Evolutionary conservation across 2,797 vertebrate genomes (phyloP).

Genomic region (Anolis apletophallus): DNA sequence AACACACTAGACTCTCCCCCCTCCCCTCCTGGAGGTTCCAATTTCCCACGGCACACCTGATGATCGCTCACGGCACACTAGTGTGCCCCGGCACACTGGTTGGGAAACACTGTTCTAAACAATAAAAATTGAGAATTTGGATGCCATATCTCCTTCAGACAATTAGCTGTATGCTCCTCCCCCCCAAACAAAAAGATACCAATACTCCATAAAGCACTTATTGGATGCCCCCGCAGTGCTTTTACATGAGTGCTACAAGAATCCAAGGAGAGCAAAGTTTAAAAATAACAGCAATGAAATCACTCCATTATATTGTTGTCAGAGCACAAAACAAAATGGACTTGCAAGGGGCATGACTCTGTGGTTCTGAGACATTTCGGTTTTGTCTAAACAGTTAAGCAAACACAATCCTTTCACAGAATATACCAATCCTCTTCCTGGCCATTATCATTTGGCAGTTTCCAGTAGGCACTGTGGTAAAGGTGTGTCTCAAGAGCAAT

Average conservation of each 20-base stretch:
- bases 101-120: too few relatives aligned
- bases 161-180: neutral
- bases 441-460: constrained; percentile 25
- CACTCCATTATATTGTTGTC: constrained; percentile 9
- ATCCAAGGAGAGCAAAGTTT: constrained; percentile 8
- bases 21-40: too few relatives aligned
- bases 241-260: neutral
- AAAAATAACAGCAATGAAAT: constrained; percentile 19
- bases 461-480: constrained; percentile 31
- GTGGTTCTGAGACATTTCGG: constrained; percentile 35
- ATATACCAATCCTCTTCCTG: constrained; percentile 24
- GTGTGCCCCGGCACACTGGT: too few relatives aligned
- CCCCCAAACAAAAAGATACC: neutral
- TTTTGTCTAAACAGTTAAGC: constrained; percentile 37
- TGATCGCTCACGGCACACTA: too few relatives aligned
- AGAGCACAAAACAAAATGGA: constrained; percentile 10
- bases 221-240: neutral
- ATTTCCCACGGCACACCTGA: too few relatives aligned
- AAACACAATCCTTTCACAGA: constrained; percentile 32
- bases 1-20: too few relatives aligned
- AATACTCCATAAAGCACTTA: neutral
- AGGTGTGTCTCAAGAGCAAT: constrained; percentile 6
- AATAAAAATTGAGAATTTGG: neutral
- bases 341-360: constrained; percentile 26
- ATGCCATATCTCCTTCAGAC: neutral